Percentiles rank a stretch among this genome's conserved stretches.
Evolutionary conservation across 2,888 invertebrate species (phyloP).

Genomic region (Leistus spinibarbis): DNA sequence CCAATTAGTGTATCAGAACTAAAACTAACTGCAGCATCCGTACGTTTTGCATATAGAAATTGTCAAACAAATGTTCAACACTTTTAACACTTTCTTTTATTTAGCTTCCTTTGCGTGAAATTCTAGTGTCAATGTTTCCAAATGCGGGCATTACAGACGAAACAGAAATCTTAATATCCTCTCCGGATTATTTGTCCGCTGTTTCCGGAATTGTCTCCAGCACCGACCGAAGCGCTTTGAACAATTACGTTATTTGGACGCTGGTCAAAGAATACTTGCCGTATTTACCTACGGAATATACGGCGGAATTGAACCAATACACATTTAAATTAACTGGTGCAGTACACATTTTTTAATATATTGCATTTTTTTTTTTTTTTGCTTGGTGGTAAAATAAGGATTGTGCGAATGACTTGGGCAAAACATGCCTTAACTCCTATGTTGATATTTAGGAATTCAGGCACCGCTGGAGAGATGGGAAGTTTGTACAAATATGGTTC

Average conservation of each 20-base stretch:
- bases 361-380: no score
- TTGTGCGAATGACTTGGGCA: not conserved
- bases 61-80: not conserved
- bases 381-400: not conserved
- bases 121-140: slow-evolving; percentile 59
- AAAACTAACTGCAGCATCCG: slow-evolving; percentile 55
- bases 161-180: slow-evolving; percentile 61
- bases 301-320: slow-evolving; percentile 49
- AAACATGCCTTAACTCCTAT: not conserved
- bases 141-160: slow-evolving; percentile 58
- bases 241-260: slow-evolving; percentile 66
- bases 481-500: slow-evolving; percentile 58
- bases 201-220: slow-evolving; percentile 61
- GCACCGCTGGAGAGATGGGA: slow-evolving; percentile 58
- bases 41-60: slow-evolving; percentile 46
- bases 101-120: slow-evolving; percentile 58
- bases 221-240: slow-evolving; percentile 60
- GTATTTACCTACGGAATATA: slow-evolving; percentile 59
- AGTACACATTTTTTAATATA: slow-evolving; percentile 8
- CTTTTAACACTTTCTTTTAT: slow-evolving; percentile 42
- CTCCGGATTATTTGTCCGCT: slow-evolving; percentile 60
- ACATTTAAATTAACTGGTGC: slow-evolving; percentile 51
- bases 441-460: slow-evolving; percentile 47
- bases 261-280: slow-evolving; percentile 61
- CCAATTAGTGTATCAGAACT: slow-evolving; percentile 56